Evolutionary conservation across 2,113 vertebrate genomes (phyloP), one percentile per base, ranked within the genome.

Genomic region (Poecile atricapillus): DNA sequence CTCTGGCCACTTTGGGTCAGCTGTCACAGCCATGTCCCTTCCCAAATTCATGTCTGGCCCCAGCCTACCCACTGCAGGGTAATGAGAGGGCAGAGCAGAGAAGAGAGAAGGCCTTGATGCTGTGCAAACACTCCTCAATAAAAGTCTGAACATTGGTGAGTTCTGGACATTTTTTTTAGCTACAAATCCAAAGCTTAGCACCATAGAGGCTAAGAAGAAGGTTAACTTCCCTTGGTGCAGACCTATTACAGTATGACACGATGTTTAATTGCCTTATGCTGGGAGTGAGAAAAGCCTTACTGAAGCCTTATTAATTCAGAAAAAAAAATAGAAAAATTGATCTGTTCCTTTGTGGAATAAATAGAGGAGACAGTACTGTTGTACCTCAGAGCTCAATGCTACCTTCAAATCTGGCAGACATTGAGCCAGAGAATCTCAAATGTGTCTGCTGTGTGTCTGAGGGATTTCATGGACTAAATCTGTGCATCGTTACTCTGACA

Each of bases 291-390:
- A 88, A 85, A 85, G 35, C 31, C 44, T 88, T 47, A n/a, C 37
- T 64, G n/a, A 94, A 80, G 37, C 21, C 58, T 79, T 90, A 44
- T 83, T 90, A 71, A 53, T 76, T 90, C 28, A 73, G n/a, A 52
- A 59, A 68, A 89, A 82, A 58, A 53, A 52, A 13, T 28, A 79
- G 10, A 56, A 94, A 82, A 81, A 58, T 3, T 6, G 11, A 14
- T 80, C 41, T 22, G 4, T 50, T 88, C 59, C 71, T 84, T 52
- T 52, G 55, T 59, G 58, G 28, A 74, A 70, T 83, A 85, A 83
- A 76, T 30, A 63, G 30, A 82, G 30, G 39, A 92, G 25, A 52
- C 27, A 70, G 7, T 60, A 24, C 9, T 75, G 16, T 81, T 65
- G 8, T 35, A 71, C 11, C 15, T 8, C 18, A 53, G 59, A 85